phyloP scores from a whole-genome alignment of 1,140 invertebrate species.

The Drosophila athabasca region DNA sequence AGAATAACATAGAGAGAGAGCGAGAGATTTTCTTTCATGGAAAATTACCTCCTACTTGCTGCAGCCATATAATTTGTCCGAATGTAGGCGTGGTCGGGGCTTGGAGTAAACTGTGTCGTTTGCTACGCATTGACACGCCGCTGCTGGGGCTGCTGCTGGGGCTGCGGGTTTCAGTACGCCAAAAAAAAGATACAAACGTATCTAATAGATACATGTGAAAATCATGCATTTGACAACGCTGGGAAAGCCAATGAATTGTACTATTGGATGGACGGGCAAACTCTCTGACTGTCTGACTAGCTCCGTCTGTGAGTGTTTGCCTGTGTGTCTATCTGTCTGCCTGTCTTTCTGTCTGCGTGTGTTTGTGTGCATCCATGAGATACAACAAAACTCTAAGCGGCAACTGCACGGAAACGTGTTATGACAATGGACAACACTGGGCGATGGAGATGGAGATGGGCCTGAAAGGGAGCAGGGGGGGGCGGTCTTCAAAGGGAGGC shows the following conservation, averaged over 20 bases:
- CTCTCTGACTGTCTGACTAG: conserved; percentile 2
- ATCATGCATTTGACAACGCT: conserved; percentile 70
- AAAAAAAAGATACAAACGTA: conserved; percentile 67
- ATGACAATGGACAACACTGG: conserved; percentile 63
- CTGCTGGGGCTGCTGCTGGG: no score
- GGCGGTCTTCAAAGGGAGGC: no score
- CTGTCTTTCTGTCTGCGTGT: conserved; percentile 21
- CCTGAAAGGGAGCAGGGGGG: background rate
- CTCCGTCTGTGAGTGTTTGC: background rate
- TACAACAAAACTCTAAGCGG: conserved; percentile 40
- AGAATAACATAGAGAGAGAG: background rate
- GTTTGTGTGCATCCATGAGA: conserved; percentile 64
- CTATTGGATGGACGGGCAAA: conserved; percentile 50
- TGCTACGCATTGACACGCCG: conserved; percentile 75
- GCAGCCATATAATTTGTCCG: conserved; percentile 31
- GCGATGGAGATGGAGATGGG: conserved; percentile 4
- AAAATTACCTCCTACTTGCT: conserved; percentile 32
- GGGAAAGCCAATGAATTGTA: conserved; percentile 80
- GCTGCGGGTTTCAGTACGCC: conserved; percentile 3
- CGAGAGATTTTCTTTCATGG: conserved; percentile 35
- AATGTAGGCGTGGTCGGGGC: conserved; percentile 27
- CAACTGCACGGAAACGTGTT: conserved; percentile 65
- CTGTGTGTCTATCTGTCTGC: background rate
- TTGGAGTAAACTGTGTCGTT: conserved; percentile 75
- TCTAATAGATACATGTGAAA: conserved; percentile 82